A percentile compares a stretch with the other conserved stretches of the same genome.
phyloP scores from a whole-genome alignment of 1,140 invertebrate genomes.

The Hyles euphorbiae region DNA sequence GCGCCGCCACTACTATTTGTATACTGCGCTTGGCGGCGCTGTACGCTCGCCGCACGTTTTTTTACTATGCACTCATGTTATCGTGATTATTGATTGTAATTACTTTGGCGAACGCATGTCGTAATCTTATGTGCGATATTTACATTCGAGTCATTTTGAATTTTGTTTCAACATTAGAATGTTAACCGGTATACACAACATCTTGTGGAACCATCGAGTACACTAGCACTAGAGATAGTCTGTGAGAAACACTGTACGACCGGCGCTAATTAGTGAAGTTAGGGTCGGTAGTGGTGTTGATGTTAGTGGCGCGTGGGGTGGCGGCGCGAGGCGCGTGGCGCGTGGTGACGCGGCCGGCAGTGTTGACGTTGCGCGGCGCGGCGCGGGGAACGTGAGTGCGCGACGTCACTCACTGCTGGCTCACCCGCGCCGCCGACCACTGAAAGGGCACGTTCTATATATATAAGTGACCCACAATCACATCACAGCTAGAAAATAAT shows the following conservation, averaged over 20 bases:
- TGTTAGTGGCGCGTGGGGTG: slow-evolving; percentile 30
- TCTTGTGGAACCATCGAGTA: too few species aligned
- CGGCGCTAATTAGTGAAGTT: not conserved
- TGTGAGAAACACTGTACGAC: too few species aligned
- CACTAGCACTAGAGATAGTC: too few species aligned
- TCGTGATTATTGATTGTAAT: slow-evolving; percentile 32
- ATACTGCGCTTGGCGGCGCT: slow-evolving; percentile 40
- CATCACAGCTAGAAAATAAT: slow-evolving; percentile 49
- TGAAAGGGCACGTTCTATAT: slow-evolving; percentile 69
- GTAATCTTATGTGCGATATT: not conserved
- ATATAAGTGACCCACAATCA: slow-evolving; percentile 58
- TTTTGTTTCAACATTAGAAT: too few species aligned
- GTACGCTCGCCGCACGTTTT: slow-evolving; percentile 27
- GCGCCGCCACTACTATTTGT: slow-evolving; percentile 39
- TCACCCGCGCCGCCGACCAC: slow-evolving; percentile 64
- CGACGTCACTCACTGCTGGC: slow-evolving; percentile 60
- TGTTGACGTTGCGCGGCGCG: slow-evolving; percentile 64
- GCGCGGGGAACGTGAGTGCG: slow-evolving; percentile 65
- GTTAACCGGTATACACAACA: too few species aligned
- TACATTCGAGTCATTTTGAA: too few species aligned
- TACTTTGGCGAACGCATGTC: slow-evolving; percentile 11
- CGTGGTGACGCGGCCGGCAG: slow-evolving; percentile 58
- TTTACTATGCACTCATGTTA: slow-evolving; percentile 30
- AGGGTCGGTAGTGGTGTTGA: slow-evolving; percentile 32
- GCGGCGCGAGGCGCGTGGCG: slow-evolving; percentile 32